Evolutionary conservation across 1,140 invertebrate species (phyloP), one percentile per base, ranked within the genome.

Genomic region (Cherax quadricarinatus): DNA sequence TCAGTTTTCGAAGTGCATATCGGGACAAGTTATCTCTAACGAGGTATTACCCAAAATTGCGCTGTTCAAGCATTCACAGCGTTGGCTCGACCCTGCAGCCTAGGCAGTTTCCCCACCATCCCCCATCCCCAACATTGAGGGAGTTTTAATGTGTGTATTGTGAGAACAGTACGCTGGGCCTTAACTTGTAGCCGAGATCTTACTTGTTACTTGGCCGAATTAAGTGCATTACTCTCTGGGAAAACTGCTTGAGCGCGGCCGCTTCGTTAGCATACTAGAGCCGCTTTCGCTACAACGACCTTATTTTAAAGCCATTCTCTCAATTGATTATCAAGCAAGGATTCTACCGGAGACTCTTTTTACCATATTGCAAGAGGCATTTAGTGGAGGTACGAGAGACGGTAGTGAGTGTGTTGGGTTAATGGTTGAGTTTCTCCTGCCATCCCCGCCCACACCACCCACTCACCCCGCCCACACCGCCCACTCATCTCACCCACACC

Each of bases 31-130:
- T 91, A 91, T 91, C 89, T 86, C 89, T 91, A 91, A 91, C 89
- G 89, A 91, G 89, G 89, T 86, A 91, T 91, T 91, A 91, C 89
- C 89, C 89, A 91, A 91, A 91, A 91, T 91, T 91, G 89, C 89
- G 89, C 89, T 91, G 89, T 91, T 91, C 75, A 51, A 91, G 89
- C 89, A 91, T 86, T 91, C 78, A 79, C 89, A 91, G 89, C 83
- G 60, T 70, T 53, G 83, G 83, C 14, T 70, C 30, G 60, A 48
- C 62, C 83, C 16, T 41, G 83, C 83, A 85, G 60, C 60, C 24
- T 62, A 24, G 53, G 83, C 83, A 85, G 83, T 85, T 83, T 83
- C 62, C 62, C 62, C 88, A 30, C 60, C 87, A 16, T 83, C 73
- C 62, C 62, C 62, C 88, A 30, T 41, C 30, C 30, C 30, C 30